Base-by-base conservation (phyloP, 35 echinoderm and acorn worm species). In the Heliocidaris erythrogramma region DNA sequence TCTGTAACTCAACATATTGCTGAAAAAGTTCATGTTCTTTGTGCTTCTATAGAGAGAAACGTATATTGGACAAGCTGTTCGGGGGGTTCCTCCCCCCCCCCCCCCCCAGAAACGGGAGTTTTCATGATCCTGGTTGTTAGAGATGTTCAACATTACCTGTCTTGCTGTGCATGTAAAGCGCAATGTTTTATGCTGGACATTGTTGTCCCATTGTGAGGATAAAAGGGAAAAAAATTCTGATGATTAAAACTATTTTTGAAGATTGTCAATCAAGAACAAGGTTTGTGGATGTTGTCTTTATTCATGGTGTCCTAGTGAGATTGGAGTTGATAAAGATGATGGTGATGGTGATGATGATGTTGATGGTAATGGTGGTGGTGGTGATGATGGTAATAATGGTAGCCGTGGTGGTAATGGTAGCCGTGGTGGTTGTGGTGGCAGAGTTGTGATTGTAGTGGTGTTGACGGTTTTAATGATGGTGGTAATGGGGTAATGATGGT, bases 211-310 rank as follows among this genome's bases (percentile, higher is more conserved):
- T 89, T 48, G 87, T 48, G 87, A 89, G 87, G 31, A 89, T 48
- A 89, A 89, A 89, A 89, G 24, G 47, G 87, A 27, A 48, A 89
- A 29, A 89, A 89, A 89, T 89, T 89, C 87, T 89, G 87, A 89
- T 89, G 87, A 89, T 89, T 89, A 89, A 89, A 89, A 89, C 87
- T 89, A 89, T 89, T 89, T 89, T 89, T 89, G 87, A 89, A 89
- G 87, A 89, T 89, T 89, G 87, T 89, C 87, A 89, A 89, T 89
- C 87, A 89, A 89, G 31, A 89, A 9, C 0, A 5, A 47, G 32
- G 87, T 14, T 48, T 78, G 65, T 29, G 21, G 65, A 78, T 78
- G 65, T 27, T 29, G 65, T 78, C 65, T 78, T 78, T 78, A 78
- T 78, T 78, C 65, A 27, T 6, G 65, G 18, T 78, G 65, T 78